Percentiles rank a stretch among this genome's conserved stretches.
Evolutionary conservation across 2,888 invertebrate species (phyloP).

Genomic region (Pyralis farinalis): DNA sequence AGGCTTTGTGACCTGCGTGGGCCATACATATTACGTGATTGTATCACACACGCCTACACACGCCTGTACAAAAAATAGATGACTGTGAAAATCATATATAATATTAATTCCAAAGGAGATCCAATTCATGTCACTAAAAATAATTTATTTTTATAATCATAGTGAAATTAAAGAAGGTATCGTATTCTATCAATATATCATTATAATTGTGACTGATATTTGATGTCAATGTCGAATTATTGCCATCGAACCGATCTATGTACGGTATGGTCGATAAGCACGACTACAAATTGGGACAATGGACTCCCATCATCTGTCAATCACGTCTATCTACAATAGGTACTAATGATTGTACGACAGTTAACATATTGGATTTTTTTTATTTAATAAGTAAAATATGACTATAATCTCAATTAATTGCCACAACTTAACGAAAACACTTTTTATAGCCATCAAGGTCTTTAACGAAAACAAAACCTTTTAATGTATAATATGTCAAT

Average conservation of each 20-base stretch:
- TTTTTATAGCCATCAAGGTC: background rate
- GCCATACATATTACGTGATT: too few species aligned
- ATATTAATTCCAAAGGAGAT: too few species aligned
- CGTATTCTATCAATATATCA: too few species aligned
- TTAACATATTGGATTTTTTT: constrained; percentile 6
- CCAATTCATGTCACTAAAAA: too few species aligned
- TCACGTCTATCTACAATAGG: constrained; percentile 36
- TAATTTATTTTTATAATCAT: too few species aligned
- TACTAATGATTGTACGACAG: constrained; percentile 41
- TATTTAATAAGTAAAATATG: background rate
- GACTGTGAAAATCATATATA: too few species aligned
- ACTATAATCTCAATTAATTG: background rate
- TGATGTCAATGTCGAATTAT: constrained; percentile 5
- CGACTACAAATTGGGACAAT: constrained; percentile 16
- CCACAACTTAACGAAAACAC: background rate
- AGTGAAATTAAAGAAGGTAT: too few species aligned
- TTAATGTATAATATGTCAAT: background rate
- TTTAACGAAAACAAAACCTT: background rate
- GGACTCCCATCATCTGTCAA: constrained; percentile 32
- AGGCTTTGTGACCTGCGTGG: too few species aligned
- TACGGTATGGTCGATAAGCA: background rate
- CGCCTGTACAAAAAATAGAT: too few species aligned
- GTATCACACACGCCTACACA: too few species aligned
- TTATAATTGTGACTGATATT: too few species aligned
- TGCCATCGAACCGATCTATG: background rate